These are phyloP conservation scores for Henicopernis longicauda DNA, from an alignment of 2,113 vertebrate genomes.

Conservation along the genomic window DNA sequence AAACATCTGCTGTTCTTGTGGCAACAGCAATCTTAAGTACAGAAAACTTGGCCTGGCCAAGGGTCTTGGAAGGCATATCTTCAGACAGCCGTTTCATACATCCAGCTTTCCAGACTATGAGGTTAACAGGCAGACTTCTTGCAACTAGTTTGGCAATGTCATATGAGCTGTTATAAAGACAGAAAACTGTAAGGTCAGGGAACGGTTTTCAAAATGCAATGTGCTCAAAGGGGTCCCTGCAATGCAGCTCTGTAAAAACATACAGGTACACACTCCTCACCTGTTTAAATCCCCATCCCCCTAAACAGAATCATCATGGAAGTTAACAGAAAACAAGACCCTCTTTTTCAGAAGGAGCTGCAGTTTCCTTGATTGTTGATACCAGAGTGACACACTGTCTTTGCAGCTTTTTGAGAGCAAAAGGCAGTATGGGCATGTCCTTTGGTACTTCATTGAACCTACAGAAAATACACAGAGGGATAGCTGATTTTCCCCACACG, in stretches of 20 bases:
- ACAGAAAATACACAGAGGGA: neutral
- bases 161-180: neutral
- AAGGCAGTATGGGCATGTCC: neutral
- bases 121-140: neutral
- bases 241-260: neutral
- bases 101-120: neutral
- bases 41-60: neutral
- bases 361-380: neutral
- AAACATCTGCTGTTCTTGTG: slow-evolving; percentile 49
- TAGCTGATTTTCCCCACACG: neutral
- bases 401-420: neutral
- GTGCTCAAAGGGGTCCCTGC: neutral
- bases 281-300: neutral
- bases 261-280: neutral
- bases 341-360: neutral
- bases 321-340: neutral
- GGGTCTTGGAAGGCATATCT: neutral
- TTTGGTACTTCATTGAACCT: neutral
- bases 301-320: neutral
- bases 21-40: neutral
- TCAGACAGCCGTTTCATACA: neutral
- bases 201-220: neutral
- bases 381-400: neutral
- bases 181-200: neutral
- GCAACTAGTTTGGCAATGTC: neutral